A percentile compares a stretch with the other conserved stretches of the same genome.
These are phyloP conservation scores for Pantherophis vulpinus DNA, from an alignment of 2,797 vertebrate genomes.

Conservation along the genomic window DNA sequence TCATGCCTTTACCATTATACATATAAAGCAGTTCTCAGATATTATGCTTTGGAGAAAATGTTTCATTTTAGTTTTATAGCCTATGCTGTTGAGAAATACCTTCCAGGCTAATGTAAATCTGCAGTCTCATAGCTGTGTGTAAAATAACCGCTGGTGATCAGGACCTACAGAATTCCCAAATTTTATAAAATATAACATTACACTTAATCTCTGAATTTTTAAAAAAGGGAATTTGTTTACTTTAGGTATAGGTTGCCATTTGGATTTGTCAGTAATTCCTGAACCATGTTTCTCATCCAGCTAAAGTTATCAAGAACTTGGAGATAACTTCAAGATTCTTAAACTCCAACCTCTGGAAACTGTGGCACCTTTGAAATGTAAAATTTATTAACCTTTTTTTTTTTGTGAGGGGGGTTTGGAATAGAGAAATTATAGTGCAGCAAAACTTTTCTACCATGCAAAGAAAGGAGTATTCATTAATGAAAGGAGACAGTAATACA, in stretches of 20 bases:
- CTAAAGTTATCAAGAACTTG: slow-evolving; percentile 42
- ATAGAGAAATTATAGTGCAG: slow-evolving; percentile 41
- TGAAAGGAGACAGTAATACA: slow-evolving; percentile 40
- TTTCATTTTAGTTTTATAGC: neutral
- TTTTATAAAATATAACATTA: slow-evolving; percentile 27
- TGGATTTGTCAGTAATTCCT: slow-evolving; percentile 40
- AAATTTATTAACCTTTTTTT: slow-evolving; percentile 35
- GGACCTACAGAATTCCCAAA: neutral
- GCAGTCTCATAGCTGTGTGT: slow-evolving; percentile 7
- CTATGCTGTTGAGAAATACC: neutral
- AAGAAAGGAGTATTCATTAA: slow-evolving; percentile 48
- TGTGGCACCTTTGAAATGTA: slow-evolving; percentile 37
- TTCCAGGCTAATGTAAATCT: neutral
- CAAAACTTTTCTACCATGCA: slow-evolving; percentile 19
- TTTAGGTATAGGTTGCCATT: slow-evolving; percentile 41
- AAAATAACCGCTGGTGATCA: slow-evolving; percentile 2
- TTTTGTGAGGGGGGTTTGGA: neutral
- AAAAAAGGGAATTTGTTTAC: slow-evolving; percentile 42
- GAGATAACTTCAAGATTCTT: slow-evolving; percentile 42
- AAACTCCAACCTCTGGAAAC: slow-evolving; percentile 46
- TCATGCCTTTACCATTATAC: neutral
- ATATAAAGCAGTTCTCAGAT: neutral
- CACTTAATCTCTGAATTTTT: slow-evolving; percentile 1
- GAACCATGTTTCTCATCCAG: slow-evolving; percentile 42
- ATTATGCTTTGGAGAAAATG: neutral